Evolutionary conservation across 2,888 invertebrate species (phyloP).

Genomic region (Julus scandinavius): DNA sequence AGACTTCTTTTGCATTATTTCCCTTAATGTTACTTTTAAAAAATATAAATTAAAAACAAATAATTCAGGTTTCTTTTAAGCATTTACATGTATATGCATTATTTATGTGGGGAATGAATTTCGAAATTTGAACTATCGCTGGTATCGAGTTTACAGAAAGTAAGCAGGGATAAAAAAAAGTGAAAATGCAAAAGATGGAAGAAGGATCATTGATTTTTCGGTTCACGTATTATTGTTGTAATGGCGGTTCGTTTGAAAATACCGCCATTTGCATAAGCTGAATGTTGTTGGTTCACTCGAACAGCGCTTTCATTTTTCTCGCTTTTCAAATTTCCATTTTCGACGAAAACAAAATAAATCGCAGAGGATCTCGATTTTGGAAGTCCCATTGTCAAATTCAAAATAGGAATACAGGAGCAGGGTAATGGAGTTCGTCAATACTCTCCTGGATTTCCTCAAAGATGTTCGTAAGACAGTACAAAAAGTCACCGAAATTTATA

Average conservation of each 20-base stretch:
- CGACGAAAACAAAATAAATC: not conserved
- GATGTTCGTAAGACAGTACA: not conserved
- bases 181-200: not conserved
- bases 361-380: not conserved
- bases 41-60: no score
- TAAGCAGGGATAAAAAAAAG: not conserved
- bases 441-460: not conserved
- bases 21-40: no score
- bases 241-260: not conserved
- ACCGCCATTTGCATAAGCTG: constrained; percentile 21
- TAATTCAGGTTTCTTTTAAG: no score
- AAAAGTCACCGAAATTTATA: not conserved
- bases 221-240: not conserved
- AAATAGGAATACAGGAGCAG: not conserved
- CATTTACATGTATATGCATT: no score
- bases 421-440: not conserved
- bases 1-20: no score
- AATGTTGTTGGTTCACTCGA: not conserved
- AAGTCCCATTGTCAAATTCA: not conserved
- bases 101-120: not conserved
- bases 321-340: constrained; percentile 14
- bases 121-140: not conserved
- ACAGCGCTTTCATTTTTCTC: not conserved
- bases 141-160: not conserved
- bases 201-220: not conserved